These are phyloP conservation scores for Phataginus tetradactyla DNA, from an alignment of 2,797 vertebrate genomes.

Conservation along the genomic window DNA sequence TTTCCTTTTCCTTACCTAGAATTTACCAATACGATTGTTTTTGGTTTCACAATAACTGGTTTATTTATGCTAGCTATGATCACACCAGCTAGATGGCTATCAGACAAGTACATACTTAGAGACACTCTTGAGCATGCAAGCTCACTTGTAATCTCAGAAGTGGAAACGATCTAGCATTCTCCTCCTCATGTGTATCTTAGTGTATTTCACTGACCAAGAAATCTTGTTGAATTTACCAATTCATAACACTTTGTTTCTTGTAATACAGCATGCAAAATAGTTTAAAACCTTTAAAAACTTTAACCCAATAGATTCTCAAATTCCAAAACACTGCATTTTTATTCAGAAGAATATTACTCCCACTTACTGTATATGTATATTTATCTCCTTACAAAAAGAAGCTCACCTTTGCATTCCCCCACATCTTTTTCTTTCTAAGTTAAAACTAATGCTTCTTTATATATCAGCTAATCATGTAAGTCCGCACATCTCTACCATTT, in stretches of 20 bases:
- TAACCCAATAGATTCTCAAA: not conserved
- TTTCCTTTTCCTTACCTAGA: not conserved
- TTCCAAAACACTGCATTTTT: not conserved
- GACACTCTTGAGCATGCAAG: not conserved
- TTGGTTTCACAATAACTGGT: not conserved
- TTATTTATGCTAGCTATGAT: constrained; percentile 16
- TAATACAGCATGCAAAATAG: not conserved
- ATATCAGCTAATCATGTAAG: not conserved
- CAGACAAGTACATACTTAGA: not conserved
- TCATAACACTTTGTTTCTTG: not conserved
- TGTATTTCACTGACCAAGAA: not conserved
- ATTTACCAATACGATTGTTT: not conserved
- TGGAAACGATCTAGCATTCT: not conserved
- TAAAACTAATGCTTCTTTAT: not conserved
- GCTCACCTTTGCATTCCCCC: not conserved
- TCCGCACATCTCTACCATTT: not conserved
- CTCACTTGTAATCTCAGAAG: not conserved
- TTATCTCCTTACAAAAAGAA: not conserved
- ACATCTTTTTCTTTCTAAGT: not conserved
- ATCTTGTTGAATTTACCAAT: not conserved
- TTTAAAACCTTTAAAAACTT: not conserved
- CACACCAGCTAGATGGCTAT: not conserved
- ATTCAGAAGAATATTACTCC: not conserved
- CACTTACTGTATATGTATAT: not conserved
- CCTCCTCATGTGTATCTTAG: not conserved